phyloP scores from a whole-genome alignment of 2,797 vertebrate genomes.

The Nannoperca australis region DNA sequence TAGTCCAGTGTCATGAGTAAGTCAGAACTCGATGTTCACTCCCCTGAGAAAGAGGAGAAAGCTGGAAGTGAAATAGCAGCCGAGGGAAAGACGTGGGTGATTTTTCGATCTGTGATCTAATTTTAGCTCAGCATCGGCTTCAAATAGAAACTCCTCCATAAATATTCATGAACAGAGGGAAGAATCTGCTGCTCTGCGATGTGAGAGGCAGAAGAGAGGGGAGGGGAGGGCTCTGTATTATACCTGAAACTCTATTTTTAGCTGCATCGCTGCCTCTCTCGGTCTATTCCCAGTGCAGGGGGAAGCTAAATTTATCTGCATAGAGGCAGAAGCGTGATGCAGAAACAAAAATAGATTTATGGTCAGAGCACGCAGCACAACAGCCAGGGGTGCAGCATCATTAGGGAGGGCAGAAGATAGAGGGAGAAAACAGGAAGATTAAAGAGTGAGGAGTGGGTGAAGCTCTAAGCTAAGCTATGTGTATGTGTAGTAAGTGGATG shows the following conservation, averaged over 20 bases:
- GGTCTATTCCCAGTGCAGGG: constrained; percentile 37
- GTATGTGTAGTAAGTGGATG: constrained; percentile 14
- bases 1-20: constrained; percentile 36
- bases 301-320: constrained; percentile 72
- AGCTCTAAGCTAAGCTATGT: constrained; percentile 3
- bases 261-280: constrained; percentile 49
- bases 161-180: constrained; percentile 84
- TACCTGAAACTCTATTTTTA: constrained; percentile 82
- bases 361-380: constrained; percentile 40
- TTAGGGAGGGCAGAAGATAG: constrained; percentile 48
- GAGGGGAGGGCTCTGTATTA: constrained; percentile 37
- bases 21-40: constrained; percentile 23
- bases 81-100: constrained; percentile 70
- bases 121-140: constrained; percentile 70
- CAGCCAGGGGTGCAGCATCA: constrained; percentile 50
- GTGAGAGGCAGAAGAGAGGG: constrained; percentile 41
- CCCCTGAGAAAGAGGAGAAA: constrained; percentile 30
- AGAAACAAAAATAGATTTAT: constrained; percentile 65
- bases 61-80: constrained; percentile 54
- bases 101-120: constrained; percentile 73
- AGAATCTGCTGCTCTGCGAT: constrained; percentile 58
- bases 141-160: constrained; percentile 74
- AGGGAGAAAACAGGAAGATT: constrained; percentile 31
- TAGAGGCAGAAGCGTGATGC: constrained; percentile 48
- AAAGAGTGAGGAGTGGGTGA: constrained; percentile 2